These are phyloP conservation scores for Thelaira solivaga DNA, from an alignment of 2,888 invertebrate species.

Conservation along the genomic window DNA sequence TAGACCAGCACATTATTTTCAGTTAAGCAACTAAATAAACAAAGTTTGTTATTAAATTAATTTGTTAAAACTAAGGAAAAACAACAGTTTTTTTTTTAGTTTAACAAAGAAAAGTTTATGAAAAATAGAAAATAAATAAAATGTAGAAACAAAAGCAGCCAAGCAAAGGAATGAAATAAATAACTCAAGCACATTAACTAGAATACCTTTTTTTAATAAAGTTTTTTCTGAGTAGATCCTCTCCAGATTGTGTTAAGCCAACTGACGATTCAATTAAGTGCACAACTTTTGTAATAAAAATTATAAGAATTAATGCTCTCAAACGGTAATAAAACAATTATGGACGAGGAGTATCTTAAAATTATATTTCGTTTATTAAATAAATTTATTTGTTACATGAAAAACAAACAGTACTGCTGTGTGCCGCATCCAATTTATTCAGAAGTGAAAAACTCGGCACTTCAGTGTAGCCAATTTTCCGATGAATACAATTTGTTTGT, in stretches of 20 bases:
- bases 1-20: neutral
- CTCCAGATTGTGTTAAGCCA: slow-evolving; percentile 17
- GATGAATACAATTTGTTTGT: too few species aligned
- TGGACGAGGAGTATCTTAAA: too few species aligned
- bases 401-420: too few species aligned
- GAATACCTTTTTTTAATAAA: slow-evolving; percentile 6
- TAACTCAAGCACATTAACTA: neutral
- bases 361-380: too few species aligned
- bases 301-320: too few species aligned
- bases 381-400: too few species aligned
- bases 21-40: neutral
- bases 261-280: slow-evolving; percentile 46
- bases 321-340: too few species aligned
- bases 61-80: slow-evolving; percentile 4
- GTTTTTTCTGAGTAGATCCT: neutral
- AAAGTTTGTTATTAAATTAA: slow-evolving; percentile 31
- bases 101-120: slow-evolving; percentile 12
- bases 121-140: neutral
- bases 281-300: slow-evolving; percentile 28
- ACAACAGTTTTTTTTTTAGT: too few species aligned
- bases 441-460: too few species aligned
- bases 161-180: neutral
- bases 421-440: too few species aligned
- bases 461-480: too few species aligned
- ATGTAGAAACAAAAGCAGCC: too few species aligned